These are phyloP conservation scores for Herpailurus yagouaroundi DNA, from an alignment of 2,113 vertebrate genomes.

Conservation along the genomic window DNA sequence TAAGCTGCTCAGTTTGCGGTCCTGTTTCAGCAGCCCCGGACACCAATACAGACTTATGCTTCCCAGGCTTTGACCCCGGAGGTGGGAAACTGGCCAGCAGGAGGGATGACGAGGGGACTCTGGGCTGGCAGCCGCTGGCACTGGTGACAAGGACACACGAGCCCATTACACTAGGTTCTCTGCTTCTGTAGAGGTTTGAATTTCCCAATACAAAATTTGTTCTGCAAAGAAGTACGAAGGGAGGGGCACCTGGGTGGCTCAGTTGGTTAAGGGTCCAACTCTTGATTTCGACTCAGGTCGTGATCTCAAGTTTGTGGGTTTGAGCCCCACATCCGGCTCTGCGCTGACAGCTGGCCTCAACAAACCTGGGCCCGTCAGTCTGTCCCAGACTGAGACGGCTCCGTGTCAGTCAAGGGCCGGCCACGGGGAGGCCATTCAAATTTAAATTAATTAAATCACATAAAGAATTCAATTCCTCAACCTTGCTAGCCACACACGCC, in stretches of 20 bases:
- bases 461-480: background rate
- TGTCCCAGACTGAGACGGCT: too few relatives aligned
- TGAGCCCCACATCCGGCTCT: too few relatives aligned
- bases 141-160: background rate
- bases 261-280: too few relatives aligned
- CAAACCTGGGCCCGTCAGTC: background rate
- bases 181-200: background rate
- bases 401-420: background rate
- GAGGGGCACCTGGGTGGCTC: too few relatives aligned
- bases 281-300: too few relatives aligned
- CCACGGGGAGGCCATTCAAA: too few relatives aligned
- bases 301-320: too few relatives aligned
- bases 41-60: background rate
- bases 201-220: background rate
- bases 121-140: background rate
- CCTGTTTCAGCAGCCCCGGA: background rate
- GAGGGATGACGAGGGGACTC: too few relatives aligned
- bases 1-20: background rate
- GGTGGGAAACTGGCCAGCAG: background rate
- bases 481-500: rapidly evolving
- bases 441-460: background rate
- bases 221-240: background rate
- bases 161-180: rapidly evolving
- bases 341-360: too few relatives aligned
- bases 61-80: background rate